Conservation (phyloP, 2,888 invertebrate genomes). For the Papilio gigon region DNA sequence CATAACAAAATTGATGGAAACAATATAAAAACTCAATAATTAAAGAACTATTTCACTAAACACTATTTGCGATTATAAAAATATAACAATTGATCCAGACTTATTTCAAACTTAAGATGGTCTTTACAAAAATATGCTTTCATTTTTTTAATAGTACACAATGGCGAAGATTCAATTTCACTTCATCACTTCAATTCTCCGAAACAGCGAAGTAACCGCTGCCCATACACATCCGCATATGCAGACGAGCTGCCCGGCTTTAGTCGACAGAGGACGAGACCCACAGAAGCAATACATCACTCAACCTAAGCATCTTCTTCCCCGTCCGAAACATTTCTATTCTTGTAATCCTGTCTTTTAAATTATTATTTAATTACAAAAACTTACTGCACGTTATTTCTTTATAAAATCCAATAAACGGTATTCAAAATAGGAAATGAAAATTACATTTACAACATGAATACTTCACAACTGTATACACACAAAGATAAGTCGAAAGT, state of each 20-base stretch:
- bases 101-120: background rate
- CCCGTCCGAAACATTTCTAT: too few species aligned
- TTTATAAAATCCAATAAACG: background rate
- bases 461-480: background rate
- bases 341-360: too few species aligned
- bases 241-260: too few species aligned
- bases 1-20: background rate
- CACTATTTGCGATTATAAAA: constrained; percentile 13
- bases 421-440: background rate
- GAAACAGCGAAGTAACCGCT: too few species aligned
- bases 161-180: too few species aligned
- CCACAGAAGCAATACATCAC: too few species aligned
- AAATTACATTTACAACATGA: background rate
- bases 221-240: too few species aligned
- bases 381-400: background rate
- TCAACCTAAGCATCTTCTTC: too few species aligned
- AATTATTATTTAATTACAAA: background rate
- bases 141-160: too few species aligned
- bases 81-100: constrained; percentile 32
- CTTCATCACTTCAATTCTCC: too few species aligned
- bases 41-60: background rate
- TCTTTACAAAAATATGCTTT: constrained; percentile 29
- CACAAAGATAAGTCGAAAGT: background rate
- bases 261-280: too few species aligned
- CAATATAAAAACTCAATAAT: background rate